Conservation (phyloP, 2,113 vertebrate genomes). For the Ondatra zibethicus region DNA sequence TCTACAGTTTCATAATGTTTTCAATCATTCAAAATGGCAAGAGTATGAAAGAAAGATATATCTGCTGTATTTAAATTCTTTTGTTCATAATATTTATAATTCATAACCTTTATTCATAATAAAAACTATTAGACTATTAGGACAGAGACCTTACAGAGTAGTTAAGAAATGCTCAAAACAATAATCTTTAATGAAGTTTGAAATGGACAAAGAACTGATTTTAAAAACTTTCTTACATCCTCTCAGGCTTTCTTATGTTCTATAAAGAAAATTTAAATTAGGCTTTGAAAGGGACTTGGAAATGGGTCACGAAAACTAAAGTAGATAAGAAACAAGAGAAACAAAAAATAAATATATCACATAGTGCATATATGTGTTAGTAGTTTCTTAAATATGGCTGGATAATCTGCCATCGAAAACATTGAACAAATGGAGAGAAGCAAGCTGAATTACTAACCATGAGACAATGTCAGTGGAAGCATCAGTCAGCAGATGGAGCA, state of each 20-base stretch:
- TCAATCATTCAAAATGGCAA: not conserved
- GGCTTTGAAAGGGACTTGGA: not conserved
- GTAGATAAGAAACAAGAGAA: not conserved
- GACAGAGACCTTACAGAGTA: not conserved
- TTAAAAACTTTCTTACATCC: not conserved
- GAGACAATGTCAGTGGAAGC: not conserved
- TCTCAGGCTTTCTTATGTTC: too few species aligned
- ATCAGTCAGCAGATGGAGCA: conserved; percentile 50
- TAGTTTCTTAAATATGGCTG: not conserved
- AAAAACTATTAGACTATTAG: not conserved
- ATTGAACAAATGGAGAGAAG: not conserved
- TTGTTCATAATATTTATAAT: not conserved
- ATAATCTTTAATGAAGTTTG: conserved; percentile 38
- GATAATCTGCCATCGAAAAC: not conserved
- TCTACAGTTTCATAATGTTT: not conserved
- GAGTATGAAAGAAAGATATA: not conserved
- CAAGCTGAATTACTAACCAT: not conserved
- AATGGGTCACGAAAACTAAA: not conserved
- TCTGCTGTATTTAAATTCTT: not conserved
- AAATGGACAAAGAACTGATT: conserved; percentile 26
- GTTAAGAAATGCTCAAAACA: conserved; percentile 15
- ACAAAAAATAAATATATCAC: not conserved
- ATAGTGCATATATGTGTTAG: not conserved
- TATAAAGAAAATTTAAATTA: not conserved
- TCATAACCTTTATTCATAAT: not conserved